phyloP scores from a whole-genome alignment of 37 sponge, comb jelly and placozoan species.

The Ephydatia muelleri region DNA sequence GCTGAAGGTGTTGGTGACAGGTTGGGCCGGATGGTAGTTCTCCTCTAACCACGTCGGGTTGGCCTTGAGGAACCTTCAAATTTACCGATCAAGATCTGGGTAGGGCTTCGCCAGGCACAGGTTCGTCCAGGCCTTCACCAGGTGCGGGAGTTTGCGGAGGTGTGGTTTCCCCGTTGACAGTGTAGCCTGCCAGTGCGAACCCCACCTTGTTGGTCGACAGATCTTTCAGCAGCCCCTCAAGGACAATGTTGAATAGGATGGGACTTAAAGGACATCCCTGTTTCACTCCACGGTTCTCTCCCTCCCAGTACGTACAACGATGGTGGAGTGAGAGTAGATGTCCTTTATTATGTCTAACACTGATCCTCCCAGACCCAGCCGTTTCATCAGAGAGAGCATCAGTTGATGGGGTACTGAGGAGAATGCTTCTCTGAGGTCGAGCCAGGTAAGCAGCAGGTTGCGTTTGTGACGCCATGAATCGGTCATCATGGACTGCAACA shows the following conservation, averaged over 20 bases:
- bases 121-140: background rate
- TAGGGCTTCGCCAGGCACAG: background rate
- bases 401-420: slow-evolving; percentile 24
- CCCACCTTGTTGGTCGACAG: too few relatives aligned
- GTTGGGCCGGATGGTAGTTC: background rate
- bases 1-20: background rate
- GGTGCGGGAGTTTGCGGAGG: background rate
- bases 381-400: slow-evolving; percentile 2
- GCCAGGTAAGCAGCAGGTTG: slow-evolving; percentile 21
- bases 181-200: too few relatives aligned
- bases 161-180: background rate
- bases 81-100: too few relatives aligned
- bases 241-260: too few relatives aligned
- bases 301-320: background rate
- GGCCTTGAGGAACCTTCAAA: background rate
- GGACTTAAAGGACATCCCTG: too few relatives aligned
- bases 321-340: slow-evolving; percentile 27
- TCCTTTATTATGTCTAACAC: background rate
- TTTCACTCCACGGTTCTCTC: background rate
- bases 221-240: too few relatives aligned
- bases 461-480: slow-evolving; percentile 10
- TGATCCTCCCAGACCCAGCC: background rate
- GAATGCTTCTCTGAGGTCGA: slow-evolving; percentile 47
- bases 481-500: slow-evolving; percentile 9
- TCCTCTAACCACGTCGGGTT: background rate